These are phyloP conservation scores for Parapristionchus giblindavisi DNA, from an alignment of 2,888 invertebrate species.

Conservation along the genomic window DNA sequence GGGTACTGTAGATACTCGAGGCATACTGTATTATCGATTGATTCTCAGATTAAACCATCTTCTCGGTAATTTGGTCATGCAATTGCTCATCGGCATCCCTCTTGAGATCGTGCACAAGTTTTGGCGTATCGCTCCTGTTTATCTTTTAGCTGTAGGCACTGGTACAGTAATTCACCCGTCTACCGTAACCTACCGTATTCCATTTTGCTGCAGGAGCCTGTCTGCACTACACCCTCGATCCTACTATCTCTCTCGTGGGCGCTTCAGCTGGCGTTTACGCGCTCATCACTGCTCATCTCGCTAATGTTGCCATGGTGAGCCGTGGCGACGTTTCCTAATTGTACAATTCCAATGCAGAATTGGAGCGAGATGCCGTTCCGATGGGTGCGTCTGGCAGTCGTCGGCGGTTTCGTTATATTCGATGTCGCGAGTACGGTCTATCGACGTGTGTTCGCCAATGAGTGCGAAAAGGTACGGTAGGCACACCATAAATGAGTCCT, in stretches of 20 bases:
- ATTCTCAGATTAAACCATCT: constrained; percentile 76
- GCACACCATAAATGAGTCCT: no score
- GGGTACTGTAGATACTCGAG: no score
- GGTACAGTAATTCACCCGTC: no score
- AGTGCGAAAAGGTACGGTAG: constrained; percentile 78
- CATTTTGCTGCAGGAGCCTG: constrained; percentile 72
- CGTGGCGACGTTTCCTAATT: background rate
- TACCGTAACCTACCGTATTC: no score
- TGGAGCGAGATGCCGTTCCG: constrained; percentile 96
- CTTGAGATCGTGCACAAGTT: constrained; percentile 90
- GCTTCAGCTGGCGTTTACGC: constrained; percentile 72
- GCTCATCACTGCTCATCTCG: constrained; percentile 71
- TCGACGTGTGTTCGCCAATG: constrained; percentile 81
- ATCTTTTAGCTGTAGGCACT: constrained; percentile 64
- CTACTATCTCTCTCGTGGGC: constrained; percentile 77
- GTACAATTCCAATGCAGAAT: no score
- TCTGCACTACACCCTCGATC: constrained; percentile 73
- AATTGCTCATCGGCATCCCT: constrained; percentile 90
- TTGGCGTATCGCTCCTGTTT: constrained; percentile 82
- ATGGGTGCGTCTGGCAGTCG: constrained; percentile 83
- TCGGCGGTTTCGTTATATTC: constrained; percentile 81
- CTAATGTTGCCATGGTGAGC: constrained; percentile 71
- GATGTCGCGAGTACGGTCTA: constrained; percentile 92
- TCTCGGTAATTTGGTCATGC: constrained; percentile 87
- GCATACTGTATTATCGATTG: no score